Evolutionary conservation across 37 sponge, comb jelly and placozoan species (phyloP).

Genomic region (Beroe ovata): DNA sequence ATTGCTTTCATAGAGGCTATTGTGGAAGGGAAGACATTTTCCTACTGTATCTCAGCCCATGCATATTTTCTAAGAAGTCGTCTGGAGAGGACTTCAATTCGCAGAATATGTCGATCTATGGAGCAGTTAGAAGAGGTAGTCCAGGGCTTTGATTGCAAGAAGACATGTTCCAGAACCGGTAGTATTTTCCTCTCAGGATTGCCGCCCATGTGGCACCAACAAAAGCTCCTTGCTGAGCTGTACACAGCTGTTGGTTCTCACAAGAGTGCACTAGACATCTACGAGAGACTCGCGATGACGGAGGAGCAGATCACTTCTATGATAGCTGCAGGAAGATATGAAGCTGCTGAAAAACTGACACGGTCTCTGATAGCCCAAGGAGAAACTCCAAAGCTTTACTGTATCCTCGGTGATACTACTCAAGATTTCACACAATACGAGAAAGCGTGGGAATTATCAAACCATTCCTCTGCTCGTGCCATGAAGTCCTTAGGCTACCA

Average conservation of each 20-base stretch:
- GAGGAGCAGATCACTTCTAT: constrained; percentile 80
- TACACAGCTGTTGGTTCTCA: constrained; percentile 73
- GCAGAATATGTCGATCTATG: constrained; percentile 17
- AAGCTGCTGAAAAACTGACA: constrained; percentile 64
- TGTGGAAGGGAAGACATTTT: constrained; percentile 25
- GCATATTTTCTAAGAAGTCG: constrained; percentile 20
- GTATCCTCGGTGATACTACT: constrained; percentile 85
- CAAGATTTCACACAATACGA: constrained; percentile 75
- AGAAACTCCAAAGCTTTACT: constrained; percentile 77
- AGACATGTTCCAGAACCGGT: constrained; percentile 35
- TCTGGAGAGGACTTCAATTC: constrained; percentile 19
- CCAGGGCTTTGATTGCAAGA: constrained; percentile 45
- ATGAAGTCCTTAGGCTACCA: constrained; percentile 58
- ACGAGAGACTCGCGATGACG: constrained; percentile 81
- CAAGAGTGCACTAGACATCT: constrained; percentile 80
- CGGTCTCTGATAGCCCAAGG: not conserved
- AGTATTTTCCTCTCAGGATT: not conserved
- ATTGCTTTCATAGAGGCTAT: constrained; percentile 45
- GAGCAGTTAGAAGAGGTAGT: constrained; percentile 63
- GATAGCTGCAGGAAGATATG: constrained; percentile 70
- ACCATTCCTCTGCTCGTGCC: constrained; percentile 74
- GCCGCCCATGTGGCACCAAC: constrained; percentile 54
- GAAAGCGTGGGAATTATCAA: constrained; percentile 87
- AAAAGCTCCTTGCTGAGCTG: constrained; percentile 70
- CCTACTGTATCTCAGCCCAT: constrained; percentile 39